A percentile compares a stretch with the other conserved stretches of the same genome.
phyloP scores from a whole-genome alignment of 2,113 vertebrate species.

The Epinephelus fuscoguttatus region DNA sequence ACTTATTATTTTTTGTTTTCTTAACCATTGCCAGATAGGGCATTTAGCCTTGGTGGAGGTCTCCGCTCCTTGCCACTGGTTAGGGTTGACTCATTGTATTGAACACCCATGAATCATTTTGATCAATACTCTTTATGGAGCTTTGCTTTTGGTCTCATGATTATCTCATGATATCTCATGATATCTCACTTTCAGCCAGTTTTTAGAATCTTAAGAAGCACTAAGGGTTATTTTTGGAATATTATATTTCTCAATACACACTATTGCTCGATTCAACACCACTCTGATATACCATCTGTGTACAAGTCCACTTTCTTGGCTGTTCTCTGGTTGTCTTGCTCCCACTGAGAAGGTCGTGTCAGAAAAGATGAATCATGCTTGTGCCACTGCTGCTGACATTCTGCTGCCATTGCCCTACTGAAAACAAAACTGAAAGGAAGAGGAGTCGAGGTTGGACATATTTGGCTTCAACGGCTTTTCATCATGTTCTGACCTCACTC shows the following conservation, averaged over 20 bases:
- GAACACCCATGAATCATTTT: not conserved
- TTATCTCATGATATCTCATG: not conserved
- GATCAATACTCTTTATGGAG: not conserved
- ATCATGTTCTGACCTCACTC: slow-evolving; percentile 10
- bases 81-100: not conserved
- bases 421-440: not conserved
- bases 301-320: not conserved
- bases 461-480: not conserved
- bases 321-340: not conserved
- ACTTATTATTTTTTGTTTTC: too few relatives aligned
- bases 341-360: not conserved
- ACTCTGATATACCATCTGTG: not conserved
- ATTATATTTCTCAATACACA: not conserved
- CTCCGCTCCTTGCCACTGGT: not conserved
- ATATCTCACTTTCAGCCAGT: not conserved
- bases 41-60: too few relatives aligned
- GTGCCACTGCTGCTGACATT: not conserved
- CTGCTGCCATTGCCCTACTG: not conserved
- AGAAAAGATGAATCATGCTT: not conserved
- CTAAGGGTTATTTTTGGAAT: not conserved
- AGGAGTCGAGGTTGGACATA: not conserved
- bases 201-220: not conserved
- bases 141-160: not conserved
- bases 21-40: too few relatives aligned
- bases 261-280: not conserved